Base-by-base conservation (phyloP, 2,797 vertebrate genomes). In the Adrianichthys oophorus region DNA sequence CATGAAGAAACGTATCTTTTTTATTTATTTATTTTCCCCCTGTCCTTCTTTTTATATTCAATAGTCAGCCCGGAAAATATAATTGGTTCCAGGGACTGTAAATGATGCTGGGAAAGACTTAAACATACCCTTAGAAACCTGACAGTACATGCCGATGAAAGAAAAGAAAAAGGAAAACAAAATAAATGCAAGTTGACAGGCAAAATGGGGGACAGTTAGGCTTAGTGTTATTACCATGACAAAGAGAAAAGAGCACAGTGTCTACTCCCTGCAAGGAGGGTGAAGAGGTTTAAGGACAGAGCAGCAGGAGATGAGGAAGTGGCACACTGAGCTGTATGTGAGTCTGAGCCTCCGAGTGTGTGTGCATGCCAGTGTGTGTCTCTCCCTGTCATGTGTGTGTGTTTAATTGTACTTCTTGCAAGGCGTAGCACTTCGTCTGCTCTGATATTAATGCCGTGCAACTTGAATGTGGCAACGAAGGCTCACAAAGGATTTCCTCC, bases 111-210 rank as follows among this genome's bases (percentile, higher is more conserved):
- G 85, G 80, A 86, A 83, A 80, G 74, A 87, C 82, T 84, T 80
- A 76, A 78, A 77, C 66, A 60, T 65, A 81, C 72, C 78, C 74
- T 67, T 18, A 89, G 80, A 86, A 87, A 84, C 72, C 84, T 80
- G 80, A 89, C 82, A 77, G 86, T 84, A 88, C 86, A 89, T 72
- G 86, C 68, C 15, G 66, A 57, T 74, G 66, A 82, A 64, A 85
- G 74, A 84, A 87, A 80, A 72, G 83, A 71, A 80, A 86, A 85
- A 87, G 86, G 75, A 87, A 86, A 87, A 88, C 71, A 85, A 88
- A 89, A 87, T 90, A 90, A 92, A 92, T 88, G 89, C 82, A 84
- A 92, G 89, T 85, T 91, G 91, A 92, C 90, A 92, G 90, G 85
- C 89, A 86, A 91, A 91, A 87, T 91, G 83, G 88, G 84, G 89